Conservation (phyloP, 2,888 invertebrate genomes). For the Noctua janthina region DNA sequence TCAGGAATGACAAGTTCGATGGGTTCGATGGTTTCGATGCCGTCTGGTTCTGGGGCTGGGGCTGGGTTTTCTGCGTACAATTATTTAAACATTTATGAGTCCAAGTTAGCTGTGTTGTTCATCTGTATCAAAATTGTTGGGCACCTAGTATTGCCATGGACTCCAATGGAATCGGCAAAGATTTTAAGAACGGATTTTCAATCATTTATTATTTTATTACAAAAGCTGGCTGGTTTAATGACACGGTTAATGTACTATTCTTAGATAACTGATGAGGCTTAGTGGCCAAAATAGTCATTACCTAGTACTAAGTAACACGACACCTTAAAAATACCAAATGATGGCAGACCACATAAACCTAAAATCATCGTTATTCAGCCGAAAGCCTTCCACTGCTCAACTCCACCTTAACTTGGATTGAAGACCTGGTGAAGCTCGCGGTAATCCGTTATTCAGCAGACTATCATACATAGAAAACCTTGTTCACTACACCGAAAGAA, state of each 20-base stretch:
- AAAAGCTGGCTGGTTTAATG: neutral
- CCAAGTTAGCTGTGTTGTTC: no score
- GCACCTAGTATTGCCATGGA: neutral
- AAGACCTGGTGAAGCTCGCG: neutral
- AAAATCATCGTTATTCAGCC: neutral
- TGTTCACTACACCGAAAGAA: no score
- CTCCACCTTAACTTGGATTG: neutral
- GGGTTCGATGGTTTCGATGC: slow-evolving; percentile 49
- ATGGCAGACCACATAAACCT: neutral
- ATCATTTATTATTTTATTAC: neutral
- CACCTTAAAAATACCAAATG: neutral
- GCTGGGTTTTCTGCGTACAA: slow-evolving; percentile 24
- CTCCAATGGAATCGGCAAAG: neutral
- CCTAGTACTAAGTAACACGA: neutral
- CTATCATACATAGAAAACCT: neutral
- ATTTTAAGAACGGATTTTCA: no score
- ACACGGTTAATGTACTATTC: neutral
- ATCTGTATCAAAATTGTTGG: neutral
- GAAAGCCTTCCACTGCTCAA: neutral
- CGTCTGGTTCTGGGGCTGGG: slow-evolving; percentile 48
- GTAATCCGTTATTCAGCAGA: neutral
- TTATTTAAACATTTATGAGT: neutral
- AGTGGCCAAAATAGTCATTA: neutral
- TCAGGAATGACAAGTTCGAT: slow-evolving; percentile 41
- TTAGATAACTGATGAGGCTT: neutral